Evolutionary conservation across 2,113 vertebrate genomes (phyloP), one percentile per base, ranked within the genome.

Genomic region (Chaetura pelagica): DNA sequence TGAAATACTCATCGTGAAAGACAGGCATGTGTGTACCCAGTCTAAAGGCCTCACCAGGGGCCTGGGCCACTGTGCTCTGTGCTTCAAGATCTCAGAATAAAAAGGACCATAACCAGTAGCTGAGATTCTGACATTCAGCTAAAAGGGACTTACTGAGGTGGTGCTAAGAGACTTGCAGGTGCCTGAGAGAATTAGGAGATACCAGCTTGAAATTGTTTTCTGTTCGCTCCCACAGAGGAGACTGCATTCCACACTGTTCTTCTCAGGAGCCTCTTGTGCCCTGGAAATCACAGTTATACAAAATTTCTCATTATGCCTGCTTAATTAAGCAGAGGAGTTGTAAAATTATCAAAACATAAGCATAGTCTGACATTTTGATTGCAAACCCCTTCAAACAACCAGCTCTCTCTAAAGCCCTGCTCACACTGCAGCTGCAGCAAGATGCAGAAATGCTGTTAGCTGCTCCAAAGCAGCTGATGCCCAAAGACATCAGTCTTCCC

Each of bases 321-420:
- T 85, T 88, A 93, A 97, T 91, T 79, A 94, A 34, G 71, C 35
- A 83, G 46, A 93, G 15, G 19, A 87, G 46, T 66, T 77, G 1
- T 83, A 88, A 94, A 95, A n/a, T 85, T 95, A 78, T 18, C 66
- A 69, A 90, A 85, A 72, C 14, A 30, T 49, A 73, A 18, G 71
- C 54, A 52, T 9, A 71, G 35, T 57, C 82, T 91, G 90, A 72
- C 71, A 62, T 52, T 78, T 58, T 61, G 62, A 90, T 79, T 94
- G 32, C 58, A 82, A 68, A 34, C 12, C 29, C 10, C 59, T 88
- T 77, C 54, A 83, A 82, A 82, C 0, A 6, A 76, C 40, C 20
- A 68, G 10, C 34, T 18, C 7, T 27, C 15, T 63, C 32, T 23
- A 44, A 91, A 94, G 61, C 49, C 46, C 59, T 58, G 63, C 30